These are phyloP conservation scores for Mesorhabditis belari DNA, from an alignment of 2,888 invertebrate species.

Conservation along the genomic window DNA sequence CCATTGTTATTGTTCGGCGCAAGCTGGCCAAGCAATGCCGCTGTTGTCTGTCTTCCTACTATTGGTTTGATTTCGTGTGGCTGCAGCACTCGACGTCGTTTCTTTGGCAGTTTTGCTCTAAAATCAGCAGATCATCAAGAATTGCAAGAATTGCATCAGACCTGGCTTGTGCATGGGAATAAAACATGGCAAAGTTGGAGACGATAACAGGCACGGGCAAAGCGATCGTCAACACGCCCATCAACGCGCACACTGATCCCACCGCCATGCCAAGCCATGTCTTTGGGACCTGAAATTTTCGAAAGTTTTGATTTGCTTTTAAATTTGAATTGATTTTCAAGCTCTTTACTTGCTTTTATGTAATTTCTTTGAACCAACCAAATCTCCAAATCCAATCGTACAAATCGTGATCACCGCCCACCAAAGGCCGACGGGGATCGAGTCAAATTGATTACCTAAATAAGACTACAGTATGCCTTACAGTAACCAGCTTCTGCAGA, in stretches of 20 bases:
- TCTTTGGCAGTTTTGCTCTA: constrained; percentile 49
- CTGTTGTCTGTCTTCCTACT: constrained; percentile 37
- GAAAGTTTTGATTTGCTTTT: neutral
- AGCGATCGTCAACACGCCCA: constrained; percentile 43
- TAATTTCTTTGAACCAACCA: constrained; percentile 10
- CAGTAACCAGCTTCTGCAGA: too few species aligned
- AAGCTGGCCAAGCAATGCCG: constrained; percentile 34
- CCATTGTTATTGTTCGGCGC: constrained; percentile 15
- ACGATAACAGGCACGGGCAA: constrained; percentile 43
- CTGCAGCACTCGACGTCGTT: constrained; percentile 43
- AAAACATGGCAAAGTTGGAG: constrained; percentile 43
- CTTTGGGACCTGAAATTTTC: constrained; percentile 27
- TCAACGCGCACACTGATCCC: constrained; percentile 37
- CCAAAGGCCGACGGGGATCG: constrained; percentile 56
- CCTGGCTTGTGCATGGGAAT: constrained; percentile 41
- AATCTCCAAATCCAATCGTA: constrained; percentile 43
- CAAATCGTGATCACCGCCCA: constrained; percentile 54
- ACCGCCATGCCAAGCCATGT: constrained; percentile 37
- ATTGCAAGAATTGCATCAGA: constrained; percentile 3
- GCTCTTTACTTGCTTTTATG: too few species aligned
- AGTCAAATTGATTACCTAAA: constrained; percentile 49
- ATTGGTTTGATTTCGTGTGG: constrained; percentile 41
- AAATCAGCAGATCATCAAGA: neutral
- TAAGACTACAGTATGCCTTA: constrained; percentile 41
- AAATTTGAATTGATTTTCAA: too few species aligned